Base-by-base conservation (phyloP, 2,888 invertebrate genomes). In the Tridacna gigas region DNA sequence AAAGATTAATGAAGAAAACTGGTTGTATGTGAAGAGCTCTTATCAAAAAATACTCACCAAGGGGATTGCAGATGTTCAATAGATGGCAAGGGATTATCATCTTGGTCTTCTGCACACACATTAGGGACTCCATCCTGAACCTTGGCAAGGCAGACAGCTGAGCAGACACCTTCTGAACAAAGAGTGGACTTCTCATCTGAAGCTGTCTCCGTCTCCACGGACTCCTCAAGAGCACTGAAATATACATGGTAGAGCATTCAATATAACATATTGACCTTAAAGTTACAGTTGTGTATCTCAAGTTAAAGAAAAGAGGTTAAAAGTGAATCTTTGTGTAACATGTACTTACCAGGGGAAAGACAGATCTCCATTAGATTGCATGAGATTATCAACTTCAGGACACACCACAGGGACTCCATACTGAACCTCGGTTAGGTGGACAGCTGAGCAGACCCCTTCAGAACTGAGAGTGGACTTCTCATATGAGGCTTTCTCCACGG, bases 21-120 rank as follows among this genome's bases (percentile, higher is more conserved):
- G n/a, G n/a, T n/a, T n/a, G n/a, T n/a, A n/a, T n/a, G n/a, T n/a
- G n/a, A n/a, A n/a, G n/a, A n/a, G n/a, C n/a, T n/a, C n/a, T n/a
- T n/a, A n/a, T n/a, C n/a, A n/a, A n/a, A n/a, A 11, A 63, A 63
- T 63, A 25, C 63, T 63, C n/a, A 63, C 63, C 63, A 63, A 20
- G 63, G 63, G 63, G 63, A n/a, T 63, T 63, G 63, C n/a, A 11
- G 11, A n/a, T 63, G 13, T 63, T n/a, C 22, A 63, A 15, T 15
- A 63, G 63, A 63, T 63, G 63, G 63, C 63, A 63, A 11, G n/a
- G 63, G 63, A n/a, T 63, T 63, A 11, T 63, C 63, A 25, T 63
- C 63, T 15, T 63, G 63, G 63, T 63, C 63, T 63, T 63, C 63
- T 15, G 11, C n/a, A 63, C 63, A 63, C 25, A 63, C 63, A 11